phyloP scores from a whole-genome alignment of 2,113 vertebrate genomes.

The Pipra filicauda region DNA sequence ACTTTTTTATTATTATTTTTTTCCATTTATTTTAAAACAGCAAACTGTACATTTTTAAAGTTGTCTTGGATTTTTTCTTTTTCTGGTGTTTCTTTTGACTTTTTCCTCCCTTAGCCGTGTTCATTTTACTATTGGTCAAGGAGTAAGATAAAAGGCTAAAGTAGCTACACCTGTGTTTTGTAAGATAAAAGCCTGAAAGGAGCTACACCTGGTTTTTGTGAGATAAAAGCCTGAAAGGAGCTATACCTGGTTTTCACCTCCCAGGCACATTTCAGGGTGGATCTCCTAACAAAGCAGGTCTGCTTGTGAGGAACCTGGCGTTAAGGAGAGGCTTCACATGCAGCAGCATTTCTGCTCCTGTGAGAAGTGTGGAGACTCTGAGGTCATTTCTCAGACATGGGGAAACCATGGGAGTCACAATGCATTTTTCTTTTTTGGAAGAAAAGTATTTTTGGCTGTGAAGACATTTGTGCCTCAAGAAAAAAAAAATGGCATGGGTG shows the following conservation, averaged over 20 bases:
- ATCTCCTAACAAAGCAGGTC: background rate
- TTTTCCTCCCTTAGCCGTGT: background rate
- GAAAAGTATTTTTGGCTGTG: background rate
- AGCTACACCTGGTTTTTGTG: background rate
- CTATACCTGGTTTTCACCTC: background rate
- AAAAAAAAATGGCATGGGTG: background rate
- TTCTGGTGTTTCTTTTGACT: background rate
- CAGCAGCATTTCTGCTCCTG: fast-evolving
- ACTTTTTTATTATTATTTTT: background rate
- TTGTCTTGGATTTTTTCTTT: background rate
- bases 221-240: background rate
- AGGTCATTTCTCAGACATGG: fast-evolving
- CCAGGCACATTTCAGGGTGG: background rate
- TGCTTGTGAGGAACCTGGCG: background rate
- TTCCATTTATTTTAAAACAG: background rate
- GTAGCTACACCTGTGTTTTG: background rate
- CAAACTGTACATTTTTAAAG: background rate
- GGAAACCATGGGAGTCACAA: fast-evolving
- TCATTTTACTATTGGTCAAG: background rate
- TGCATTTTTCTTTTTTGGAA: fast-evolving
- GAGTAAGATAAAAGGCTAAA: background rate
- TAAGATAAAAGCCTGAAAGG: background rate
- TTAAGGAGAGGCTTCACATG: fast-evolving
- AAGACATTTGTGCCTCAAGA: background rate
- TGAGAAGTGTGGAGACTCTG: fast-evolving